Conservation (phyloP, 1,140 invertebrate species). For the Phortica variegata region DNA sequence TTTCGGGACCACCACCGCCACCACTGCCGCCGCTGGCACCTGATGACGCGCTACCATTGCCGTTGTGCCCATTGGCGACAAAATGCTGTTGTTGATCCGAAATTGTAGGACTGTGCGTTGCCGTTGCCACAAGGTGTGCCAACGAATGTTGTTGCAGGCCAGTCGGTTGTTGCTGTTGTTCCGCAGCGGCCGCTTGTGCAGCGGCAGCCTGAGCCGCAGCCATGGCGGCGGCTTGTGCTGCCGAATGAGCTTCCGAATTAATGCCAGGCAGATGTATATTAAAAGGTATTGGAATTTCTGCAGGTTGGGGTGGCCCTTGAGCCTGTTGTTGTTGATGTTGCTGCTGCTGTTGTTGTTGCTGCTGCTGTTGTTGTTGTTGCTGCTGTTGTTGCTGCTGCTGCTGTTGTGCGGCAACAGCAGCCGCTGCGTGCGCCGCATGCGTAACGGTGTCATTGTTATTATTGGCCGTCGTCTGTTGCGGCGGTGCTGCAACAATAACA, state of each 20-base stretch:
- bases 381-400: conserved; percentile 38
- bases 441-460: conserved; percentile 50
- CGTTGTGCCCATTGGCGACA: conserved; percentile 36
- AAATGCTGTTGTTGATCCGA: conserved; percentile 34
- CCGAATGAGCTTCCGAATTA: conserved; percentile 44
- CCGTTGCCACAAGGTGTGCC: conserved; percentile 36
- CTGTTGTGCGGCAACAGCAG: conserved; percentile 28
- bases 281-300: conserved; percentile 46
- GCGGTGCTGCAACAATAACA: conserved; percentile 50
- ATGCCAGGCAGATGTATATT: conserved; percentile 48
- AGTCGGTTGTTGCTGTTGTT: conserved; percentile 29
- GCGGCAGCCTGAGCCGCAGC: conserved; percentile 51
- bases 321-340: conserved; percentile 21
- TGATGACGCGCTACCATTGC: conserved; percentile 5
- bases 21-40: conserved; percentile 19
- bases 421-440: conserved; percentile 36
- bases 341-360: conserved; percentile 40
- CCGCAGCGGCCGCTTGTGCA: conserved; percentile 50
- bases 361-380: conserved; percentile 31
- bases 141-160: conserved; percentile 31
- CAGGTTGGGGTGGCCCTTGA: conserved; percentile 15
- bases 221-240: conserved; percentile 51
- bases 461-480: conserved; percentile 43
- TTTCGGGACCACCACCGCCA: conserved; percentile 38
- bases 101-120: conserved; percentile 38